Percentiles rank a stretch among this genome's conserved stretches.
Evolutionary conservation across 2,113 vertebrate genomes (phyloP).

Genomic region (Sapajus apella): DNA sequence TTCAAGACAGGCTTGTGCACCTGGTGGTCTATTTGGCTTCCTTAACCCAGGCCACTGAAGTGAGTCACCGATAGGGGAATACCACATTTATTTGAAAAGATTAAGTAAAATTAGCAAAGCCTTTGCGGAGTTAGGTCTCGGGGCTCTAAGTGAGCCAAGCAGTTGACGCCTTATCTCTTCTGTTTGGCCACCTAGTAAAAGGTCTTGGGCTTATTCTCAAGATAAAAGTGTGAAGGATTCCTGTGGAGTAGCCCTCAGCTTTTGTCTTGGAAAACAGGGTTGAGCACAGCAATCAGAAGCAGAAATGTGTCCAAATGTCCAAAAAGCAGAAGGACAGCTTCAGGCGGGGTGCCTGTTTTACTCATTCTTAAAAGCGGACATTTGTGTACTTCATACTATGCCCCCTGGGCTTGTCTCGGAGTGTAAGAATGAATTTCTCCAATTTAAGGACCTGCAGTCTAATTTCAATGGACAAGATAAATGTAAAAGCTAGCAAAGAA

Average conservation of each 20-base stretch:
- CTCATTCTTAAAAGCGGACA: neutral
- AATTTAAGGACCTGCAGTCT: neutral
- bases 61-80: slow-evolving; percentile 58
- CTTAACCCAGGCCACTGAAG: slow-evolving; percentile 24
- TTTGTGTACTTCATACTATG: neutral
- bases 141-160: neutral
- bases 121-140: neutral
- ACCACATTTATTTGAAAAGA: neutral
- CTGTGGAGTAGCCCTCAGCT: neutral
- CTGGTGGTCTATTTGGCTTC: slow-evolving; percentile 42
- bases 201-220: neutral
- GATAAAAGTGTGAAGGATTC: neutral
- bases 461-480: neutral
- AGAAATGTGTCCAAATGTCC: neutral
- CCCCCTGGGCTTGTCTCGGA: accelerated
- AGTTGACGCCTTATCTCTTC: neutral
- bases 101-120: neutral
- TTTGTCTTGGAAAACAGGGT: neutral
- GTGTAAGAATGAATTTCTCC: neutral
- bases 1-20: neutral
- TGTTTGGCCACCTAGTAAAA: neutral
- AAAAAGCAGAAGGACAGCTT: neutral
- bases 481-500: neutral
- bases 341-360: neutral
- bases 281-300: neutral